Conservation (phyloP, 2,888 invertebrate species). For the Cosmia trapezina region DNA sequence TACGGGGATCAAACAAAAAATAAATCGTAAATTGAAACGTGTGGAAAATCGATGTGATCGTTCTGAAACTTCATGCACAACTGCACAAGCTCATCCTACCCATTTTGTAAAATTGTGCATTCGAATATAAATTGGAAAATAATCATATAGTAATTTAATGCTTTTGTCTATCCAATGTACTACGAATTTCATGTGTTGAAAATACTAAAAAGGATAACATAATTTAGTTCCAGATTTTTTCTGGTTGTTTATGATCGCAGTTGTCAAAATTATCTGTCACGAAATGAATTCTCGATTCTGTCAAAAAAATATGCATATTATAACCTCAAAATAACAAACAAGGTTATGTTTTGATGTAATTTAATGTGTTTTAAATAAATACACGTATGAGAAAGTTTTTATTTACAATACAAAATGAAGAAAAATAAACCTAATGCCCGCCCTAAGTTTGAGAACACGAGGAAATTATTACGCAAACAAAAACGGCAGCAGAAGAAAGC, state of each 20-base stretch:
- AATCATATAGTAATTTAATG: neutral
- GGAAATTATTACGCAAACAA: constrained; percentile 94
- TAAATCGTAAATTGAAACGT: constrained; percentile 20
- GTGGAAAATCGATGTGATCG: neutral
- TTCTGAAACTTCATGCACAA: constrained; percentile 44
- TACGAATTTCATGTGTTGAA: neutral
- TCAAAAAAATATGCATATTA: constrained; percentile 11
- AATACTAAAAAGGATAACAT: neutral
- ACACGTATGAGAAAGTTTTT: neutral
- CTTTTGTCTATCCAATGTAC: neutral
- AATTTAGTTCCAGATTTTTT: neutral
- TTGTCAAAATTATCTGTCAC: constrained; percentile 9
- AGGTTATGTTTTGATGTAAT: constrained; percentile 2
- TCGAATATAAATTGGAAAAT: neutral
- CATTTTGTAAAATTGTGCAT: neutral
- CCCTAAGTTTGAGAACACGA: constrained; percentile 81
- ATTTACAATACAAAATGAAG: constrained; percentile 72
- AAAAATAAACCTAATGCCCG: constrained; percentile 72
- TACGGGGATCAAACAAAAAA: neutral
- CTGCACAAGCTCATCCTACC: accelerated
- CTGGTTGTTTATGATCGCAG: no score
- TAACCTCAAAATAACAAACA: constrained; percentile 57
- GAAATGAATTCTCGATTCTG: constrained; percentile 4
- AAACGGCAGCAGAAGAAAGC: constrained; percentile 93
- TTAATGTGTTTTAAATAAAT: neutral